Evolutionary conservation across 2,797 vertebrate species (phyloP).

Genomic region (Enteromius anoplus): DNA sequence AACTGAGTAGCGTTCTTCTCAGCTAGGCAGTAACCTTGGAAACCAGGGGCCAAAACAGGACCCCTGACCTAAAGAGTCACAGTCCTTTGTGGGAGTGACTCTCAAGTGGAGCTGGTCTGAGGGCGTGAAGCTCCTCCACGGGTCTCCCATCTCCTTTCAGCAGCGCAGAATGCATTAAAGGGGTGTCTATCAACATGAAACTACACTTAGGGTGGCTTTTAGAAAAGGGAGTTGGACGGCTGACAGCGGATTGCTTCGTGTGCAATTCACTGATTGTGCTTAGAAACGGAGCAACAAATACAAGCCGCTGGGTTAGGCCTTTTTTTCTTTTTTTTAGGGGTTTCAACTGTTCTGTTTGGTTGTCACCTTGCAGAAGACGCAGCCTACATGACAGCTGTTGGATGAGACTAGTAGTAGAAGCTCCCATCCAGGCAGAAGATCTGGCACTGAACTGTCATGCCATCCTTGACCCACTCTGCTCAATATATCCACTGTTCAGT

Average conservation of each 20-base stretch:
- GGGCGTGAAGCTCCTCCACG: slow-evolving; percentile 35
- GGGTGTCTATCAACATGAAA: slow-evolving; percentile 24
- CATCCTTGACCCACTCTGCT: slow-evolving; percentile 3
- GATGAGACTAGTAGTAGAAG: not conserved
- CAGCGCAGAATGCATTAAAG: not conserved
- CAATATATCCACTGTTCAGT: not conserved
- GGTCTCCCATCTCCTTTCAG: slow-evolving; percentile 11
- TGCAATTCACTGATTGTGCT: not conserved
- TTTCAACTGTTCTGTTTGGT: not conserved
- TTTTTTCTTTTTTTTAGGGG: slow-evolving; percentile 5
- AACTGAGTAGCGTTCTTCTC: slow-evolving; percentile 64
- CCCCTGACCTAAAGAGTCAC: slow-evolving; percentile 72
- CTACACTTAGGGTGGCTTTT: slow-evolving; percentile 20
- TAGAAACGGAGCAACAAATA: not conserved
- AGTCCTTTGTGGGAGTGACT: slow-evolving; percentile 59
- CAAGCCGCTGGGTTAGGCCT: not conserved
- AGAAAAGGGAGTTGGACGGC: not conserved
- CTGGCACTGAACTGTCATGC: slow-evolving; percentile 1
- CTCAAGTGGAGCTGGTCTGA: slow-evolving; percentile 61
- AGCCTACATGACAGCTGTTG: not conserved
- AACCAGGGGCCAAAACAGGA: slow-evolving; percentile 78
- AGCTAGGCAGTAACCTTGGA: slow-evolving; percentile 75
- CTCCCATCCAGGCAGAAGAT: not conserved
- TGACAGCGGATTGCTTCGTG: not conserved
- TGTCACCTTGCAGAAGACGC: slow-evolving; percentile 9